phyloP scores from a whole-genome alignment of 2,113 vertebrate genomes.

The Hemicordylus capensis region DNA sequence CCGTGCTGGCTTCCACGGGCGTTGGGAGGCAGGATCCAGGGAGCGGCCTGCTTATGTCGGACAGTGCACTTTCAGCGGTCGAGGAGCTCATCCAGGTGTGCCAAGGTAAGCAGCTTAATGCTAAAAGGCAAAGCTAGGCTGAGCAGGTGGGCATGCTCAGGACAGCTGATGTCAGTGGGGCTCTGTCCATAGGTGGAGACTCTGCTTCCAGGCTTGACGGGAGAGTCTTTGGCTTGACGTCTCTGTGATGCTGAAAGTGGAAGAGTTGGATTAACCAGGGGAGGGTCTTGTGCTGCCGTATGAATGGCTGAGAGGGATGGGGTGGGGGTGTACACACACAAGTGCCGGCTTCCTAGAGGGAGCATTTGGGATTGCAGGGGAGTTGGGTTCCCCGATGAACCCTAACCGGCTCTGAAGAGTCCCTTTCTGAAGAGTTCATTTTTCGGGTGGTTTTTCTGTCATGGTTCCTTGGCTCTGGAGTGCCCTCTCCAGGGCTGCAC shows the following conservation, averaged over 20 bases:
- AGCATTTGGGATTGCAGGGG: no score
- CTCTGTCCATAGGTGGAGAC: rapidly evolving
- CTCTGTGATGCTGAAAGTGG: rapidly evolving
- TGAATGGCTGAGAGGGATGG: not conserved
- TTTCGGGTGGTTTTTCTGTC: no score
- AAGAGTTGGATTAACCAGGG: not conserved
- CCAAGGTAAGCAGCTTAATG: slow-evolving; percentile 73
- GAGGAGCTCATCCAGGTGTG: slow-evolving; percentile 79
- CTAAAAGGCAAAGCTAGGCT: no score
- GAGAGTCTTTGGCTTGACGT: rapidly evolving
- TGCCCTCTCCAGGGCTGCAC: no score
- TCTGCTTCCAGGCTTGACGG: rapidly evolving
- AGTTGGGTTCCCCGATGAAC: not conserved
- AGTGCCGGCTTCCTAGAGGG: not conserved
- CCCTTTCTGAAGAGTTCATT: no score
- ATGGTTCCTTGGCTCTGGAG: no score
- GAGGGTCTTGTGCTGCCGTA: not conserved
- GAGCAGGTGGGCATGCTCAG: rapidly evolving
- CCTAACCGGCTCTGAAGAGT: no score
- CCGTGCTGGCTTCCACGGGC: slow-evolving; percentile 80
- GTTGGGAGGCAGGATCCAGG: slow-evolving; percentile 72
- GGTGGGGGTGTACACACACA: not conserved
- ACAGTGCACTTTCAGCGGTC: slow-evolving; percentile 73
- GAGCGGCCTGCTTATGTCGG: slow-evolving; percentile 69
- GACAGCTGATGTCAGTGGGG: rapidly evolving